Evolutionary conservation across 2,113 vertebrate species (phyloP).

Genomic region (Excalfactoria chinensis): DNA sequence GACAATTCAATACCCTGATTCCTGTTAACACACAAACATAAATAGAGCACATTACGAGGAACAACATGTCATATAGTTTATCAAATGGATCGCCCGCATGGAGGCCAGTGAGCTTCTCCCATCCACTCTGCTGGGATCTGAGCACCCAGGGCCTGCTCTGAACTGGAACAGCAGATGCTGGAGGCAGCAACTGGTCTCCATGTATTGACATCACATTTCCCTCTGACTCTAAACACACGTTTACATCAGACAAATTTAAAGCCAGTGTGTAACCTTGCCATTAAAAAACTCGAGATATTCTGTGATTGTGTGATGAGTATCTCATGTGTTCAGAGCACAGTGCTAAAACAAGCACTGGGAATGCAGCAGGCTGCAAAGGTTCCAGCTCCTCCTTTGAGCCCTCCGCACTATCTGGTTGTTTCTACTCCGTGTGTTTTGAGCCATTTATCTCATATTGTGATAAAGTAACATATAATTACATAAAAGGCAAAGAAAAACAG

Average conservation of each 20-base stretch:
- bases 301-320: not conserved
- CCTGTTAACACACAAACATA: not conserved
- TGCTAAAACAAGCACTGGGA: not conserved
- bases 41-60: not conserved
- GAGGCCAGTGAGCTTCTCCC: not conserved
- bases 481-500: constrained; percentile 33
- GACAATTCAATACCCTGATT: not conserved
- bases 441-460: constrained; percentile 25
- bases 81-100: not conserved
- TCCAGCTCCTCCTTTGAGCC: not conserved
- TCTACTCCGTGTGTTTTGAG: not conserved
- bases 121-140: fast-evolving
- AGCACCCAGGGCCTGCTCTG: not conserved
- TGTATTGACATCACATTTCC: constrained; percentile 16
- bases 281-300: not conserved
- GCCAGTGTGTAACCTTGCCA: not conserved
- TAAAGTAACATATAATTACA: constrained; percentile 41
- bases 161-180: not conserved
- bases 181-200: not conserved
- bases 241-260: constrained; percentile 28
- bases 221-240: constrained; percentile 17
- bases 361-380: fast-evolving
- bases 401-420: not conserved
- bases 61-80: not conserved
- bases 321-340: not conserved